These are phyloP conservation scores for Pollachius pollachius DNA, from an alignment of 2,113 vertebrate genomes.

Conservation along the genomic window DNA sequence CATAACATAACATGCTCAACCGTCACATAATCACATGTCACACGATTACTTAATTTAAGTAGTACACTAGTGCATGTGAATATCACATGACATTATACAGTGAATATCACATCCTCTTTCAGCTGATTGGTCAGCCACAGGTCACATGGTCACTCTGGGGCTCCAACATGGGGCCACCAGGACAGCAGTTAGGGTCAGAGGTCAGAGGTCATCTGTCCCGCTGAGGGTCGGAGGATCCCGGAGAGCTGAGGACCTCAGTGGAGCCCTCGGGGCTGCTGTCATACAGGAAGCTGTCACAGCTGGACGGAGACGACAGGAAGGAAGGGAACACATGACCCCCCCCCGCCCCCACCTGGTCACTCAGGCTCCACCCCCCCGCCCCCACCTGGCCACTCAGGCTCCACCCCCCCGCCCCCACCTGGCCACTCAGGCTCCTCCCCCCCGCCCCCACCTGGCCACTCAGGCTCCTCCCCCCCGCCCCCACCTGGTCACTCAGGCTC, in stretches of 20 bases:
- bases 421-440: no score
- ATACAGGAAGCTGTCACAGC: slow-evolving; percentile 61
- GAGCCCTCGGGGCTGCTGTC: slow-evolving; percentile 64
- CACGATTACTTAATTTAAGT: not conserved
- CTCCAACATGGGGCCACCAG: no score
- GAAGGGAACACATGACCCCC: not conserved
- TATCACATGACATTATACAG: slow-evolving; percentile 12
- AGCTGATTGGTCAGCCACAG: not conserved
- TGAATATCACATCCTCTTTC: not conserved
- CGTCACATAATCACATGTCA: not conserved
- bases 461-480: slow-evolving; percentile 67
- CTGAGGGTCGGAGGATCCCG: no score
- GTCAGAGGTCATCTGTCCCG: no score
- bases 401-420: slow-evolving; percentile 43
- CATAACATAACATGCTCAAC: not conserved
- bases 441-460: no score
- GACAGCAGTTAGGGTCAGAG: no score
- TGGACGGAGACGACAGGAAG: not conserved
- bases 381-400: no score
- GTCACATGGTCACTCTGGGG: not conserved
- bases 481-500: slow-evolving; percentile 19
- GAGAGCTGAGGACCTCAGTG: not conserved
- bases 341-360: not conserved
- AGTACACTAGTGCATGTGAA: slow-evolving; percentile 13
- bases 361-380: no score